Conservation (phyloP, 64 coral and sea anemone species). For the Stichodactyla helianthus region DNA sequence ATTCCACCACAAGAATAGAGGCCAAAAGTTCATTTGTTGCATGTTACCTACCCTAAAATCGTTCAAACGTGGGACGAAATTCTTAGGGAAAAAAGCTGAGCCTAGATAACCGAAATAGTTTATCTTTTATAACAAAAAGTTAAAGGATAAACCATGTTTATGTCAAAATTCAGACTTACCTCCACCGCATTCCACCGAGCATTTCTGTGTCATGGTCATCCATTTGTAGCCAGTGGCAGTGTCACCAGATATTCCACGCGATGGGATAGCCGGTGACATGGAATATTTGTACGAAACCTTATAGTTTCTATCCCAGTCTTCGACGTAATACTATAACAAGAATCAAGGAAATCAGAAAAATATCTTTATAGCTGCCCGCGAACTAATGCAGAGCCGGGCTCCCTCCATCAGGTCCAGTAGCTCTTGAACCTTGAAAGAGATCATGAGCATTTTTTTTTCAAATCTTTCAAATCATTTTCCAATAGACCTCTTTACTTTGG, state of each 20-base stretch:
- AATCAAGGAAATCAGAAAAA: not conserved
- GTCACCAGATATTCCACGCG: not conserved
- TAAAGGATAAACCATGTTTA: not conserved
- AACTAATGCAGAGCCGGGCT: too few species aligned
- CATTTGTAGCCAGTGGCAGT: constrained; percentile 22
- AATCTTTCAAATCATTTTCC: too few species aligned
- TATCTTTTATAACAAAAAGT: too few species aligned
- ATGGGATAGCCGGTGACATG: not conserved
- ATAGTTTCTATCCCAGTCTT: constrained; percentile 33
- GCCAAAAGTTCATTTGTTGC: not conserved
- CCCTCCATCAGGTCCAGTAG: too few species aligned
- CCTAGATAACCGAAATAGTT: too few species aligned
- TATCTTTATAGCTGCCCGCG: not conserved
- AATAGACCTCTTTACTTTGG: too few species aligned
- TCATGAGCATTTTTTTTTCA: too few species aligned
- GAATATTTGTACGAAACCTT: constrained; percentile 16
- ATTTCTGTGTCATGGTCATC: constrained; percentile 19
- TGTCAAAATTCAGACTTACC: constrained; percentile 6
- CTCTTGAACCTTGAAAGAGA: too few species aligned
- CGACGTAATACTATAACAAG: constrained; percentile 30
- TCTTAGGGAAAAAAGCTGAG: too few species aligned
- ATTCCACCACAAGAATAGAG: not conserved
- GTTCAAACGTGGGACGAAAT: too few species aligned
- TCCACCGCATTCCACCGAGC: constrained; percentile 40
- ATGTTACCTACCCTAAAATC: too few species aligned